Base-by-base conservation (phyloP, 2,113 vertebrate species). In the Rhipidura dahli region DNA sequence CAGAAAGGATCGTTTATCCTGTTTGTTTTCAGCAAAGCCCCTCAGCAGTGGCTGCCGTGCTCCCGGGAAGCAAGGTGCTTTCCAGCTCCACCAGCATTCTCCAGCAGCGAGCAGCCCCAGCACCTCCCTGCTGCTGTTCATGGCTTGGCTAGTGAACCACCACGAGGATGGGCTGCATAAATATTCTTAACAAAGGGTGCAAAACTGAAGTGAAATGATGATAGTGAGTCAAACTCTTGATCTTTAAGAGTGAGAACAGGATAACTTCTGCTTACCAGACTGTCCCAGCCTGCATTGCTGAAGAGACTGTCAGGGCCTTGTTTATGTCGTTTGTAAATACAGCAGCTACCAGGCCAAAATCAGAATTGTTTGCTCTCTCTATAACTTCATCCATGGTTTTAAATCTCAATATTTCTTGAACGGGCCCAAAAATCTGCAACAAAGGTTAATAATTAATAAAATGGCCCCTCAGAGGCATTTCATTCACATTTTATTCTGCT, bases 361-460 rank as follows among this genome's bases (percentile, higher is more conserved):
- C 98, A 14, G 99, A 98, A 96, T 99, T 99, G 97, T 99, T 99
- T 96, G 99, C 99, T 98, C 99, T 97, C 94, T 99, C 99, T 35
- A 99, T 99, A 77, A 99, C 99, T 98, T 99, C 99, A 75, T 99
- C 99, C 85, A 99, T 98, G 20, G 99, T 99, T 98, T 99, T 99
- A 97, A 99, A 99, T 97, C 99, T 99, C 98, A 99, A 97, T 91
- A 99, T 99, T 98, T 98, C 99, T 98, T 99, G 99, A 87, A 99
- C 99, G 4, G 99, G 99, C 51, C 99, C 99, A 97, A 99, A 99
- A 97, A 99, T 99, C 99, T 99, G 97, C 68, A 96, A 95, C 11
- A 87, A 78, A 93, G 21, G 60, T 69, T 42, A 89, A 89, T 64
- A 28, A 56, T 91, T 87, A 78, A 47, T 65, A 70, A 90, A 75